Percentiles rank a stretch among this genome's conserved stretches.
phyloP scores from a whole-genome alignment of 2,888 invertebrate species.

The Anorthoa munda region DNA sequence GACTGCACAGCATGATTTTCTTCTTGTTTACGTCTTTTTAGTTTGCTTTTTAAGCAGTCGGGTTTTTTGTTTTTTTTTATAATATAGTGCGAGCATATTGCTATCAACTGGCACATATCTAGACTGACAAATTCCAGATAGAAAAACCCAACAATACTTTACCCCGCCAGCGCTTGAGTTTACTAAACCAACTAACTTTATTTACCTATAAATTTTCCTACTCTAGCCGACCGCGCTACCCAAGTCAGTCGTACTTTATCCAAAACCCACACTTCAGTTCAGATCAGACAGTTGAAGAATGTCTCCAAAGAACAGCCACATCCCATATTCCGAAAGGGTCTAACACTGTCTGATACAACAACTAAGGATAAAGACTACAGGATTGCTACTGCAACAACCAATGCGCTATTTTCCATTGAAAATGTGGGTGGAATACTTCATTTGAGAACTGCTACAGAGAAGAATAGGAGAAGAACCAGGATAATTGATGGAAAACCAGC shows the following conservation, averaged over 20 bases:
- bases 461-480: background rate
- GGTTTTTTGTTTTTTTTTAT: too few species aligned
- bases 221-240: background rate
- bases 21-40: too few species aligned
- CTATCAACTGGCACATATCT: background rate
- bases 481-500: background rate
- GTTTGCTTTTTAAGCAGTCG: too few species aligned
- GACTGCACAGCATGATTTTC: too few species aligned
- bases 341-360: accelerated
- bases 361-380: too few species aligned
- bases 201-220: background rate
- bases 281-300: background rate
- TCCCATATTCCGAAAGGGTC: background rate
- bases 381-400: background rate
- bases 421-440: background rate
- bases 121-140: background rate
- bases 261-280: background rate
- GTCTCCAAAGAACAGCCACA: background rate
- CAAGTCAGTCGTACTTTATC: too few species aligned
- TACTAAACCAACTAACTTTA: background rate
- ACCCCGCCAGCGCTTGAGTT: background rate
- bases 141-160: background rate
- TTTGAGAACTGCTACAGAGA: background rate
- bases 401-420: background rate
- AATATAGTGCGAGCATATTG: background rate